These are phyloP conservation scores for Aricia agestis DNA, from an alignment of 1,140 invertebrate genomes.

Conservation along the genomic window DNA sequence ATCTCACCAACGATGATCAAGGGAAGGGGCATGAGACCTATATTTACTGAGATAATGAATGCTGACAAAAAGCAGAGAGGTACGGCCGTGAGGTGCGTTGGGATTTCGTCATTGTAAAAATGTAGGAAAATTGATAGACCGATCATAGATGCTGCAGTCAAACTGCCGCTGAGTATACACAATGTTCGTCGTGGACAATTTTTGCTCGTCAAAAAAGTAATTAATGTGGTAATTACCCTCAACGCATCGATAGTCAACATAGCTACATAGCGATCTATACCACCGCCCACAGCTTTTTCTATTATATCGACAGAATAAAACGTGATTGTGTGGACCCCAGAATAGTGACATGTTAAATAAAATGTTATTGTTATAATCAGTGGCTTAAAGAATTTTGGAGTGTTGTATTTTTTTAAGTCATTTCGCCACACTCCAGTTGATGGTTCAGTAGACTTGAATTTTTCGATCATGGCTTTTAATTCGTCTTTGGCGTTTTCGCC, in stretches of 20 bases:
- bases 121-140: conserved; percentile 1
- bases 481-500: neutral
- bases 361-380: conserved; percentile 11
- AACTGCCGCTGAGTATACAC: conserved; percentile 5
- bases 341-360: conserved; percentile 7
- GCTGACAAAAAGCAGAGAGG: conserved; percentile 12
- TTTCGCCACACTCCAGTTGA: neutral
- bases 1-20: conserved; percentile 5
- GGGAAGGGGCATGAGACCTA: neutral
- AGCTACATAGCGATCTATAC: conserved; percentile 9
- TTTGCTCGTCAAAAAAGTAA: neutral
- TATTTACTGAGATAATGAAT: conserved; percentile 6
- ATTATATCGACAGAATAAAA: conserved; percentile 11
- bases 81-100: neutral
- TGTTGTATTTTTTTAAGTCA: neutral
- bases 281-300: conserved; percentile 7
- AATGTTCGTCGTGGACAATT: conserved; percentile 10
- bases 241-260: conserved; percentile 7
- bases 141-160: conserved; percentile 3
- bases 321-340: conserved; percentile 1
- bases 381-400: neutral
- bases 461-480: conserved; percentile 12
- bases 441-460: neutral
- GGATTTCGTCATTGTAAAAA: neutral
- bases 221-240: conserved; percentile 1